Evolutionary conservation across 2,113 vertebrate genomes (phyloP), one percentile per base, ranked within the genome.

Genomic region (Ictalurus furcatus): DNA sequence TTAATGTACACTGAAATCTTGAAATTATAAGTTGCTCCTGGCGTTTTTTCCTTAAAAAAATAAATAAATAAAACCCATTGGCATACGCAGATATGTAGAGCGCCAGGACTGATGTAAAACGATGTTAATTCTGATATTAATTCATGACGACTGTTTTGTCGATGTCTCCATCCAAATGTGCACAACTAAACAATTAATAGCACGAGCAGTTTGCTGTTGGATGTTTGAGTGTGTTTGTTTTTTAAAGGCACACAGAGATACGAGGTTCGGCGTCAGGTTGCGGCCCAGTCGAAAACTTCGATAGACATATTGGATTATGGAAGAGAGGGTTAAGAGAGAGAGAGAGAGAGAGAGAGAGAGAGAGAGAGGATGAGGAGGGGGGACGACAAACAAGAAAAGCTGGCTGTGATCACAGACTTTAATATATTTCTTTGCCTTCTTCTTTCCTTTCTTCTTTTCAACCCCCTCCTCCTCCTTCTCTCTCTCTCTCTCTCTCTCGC

Each of bases 251-350:
- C 65, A 73, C 19, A 67, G 34, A 56, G n/a, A 74, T 58, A 76
- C 34, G 61, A 80, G 78, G 83, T 63, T 79, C 83, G 48, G 88
- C 65, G 76, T 52, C 85, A 76, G 88, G 76, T 85, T 63, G 86
- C 73, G 79, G 84, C 88, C 85, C 59, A 63, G 86, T 44, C 86
- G 40, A 88, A 89, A 96, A 97, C 97, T 97, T 96, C 94, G 96
- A 97, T 97, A 97, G 97, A 97, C 97, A 98, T 99, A 99, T 99
- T 99, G 98, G 97, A 99, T 99, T 99, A 99, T 96, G 96, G 96
- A 94, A 96, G 97, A 98, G 98, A 98, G 98, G 97, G 98, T 99
- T 99, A 98, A 44, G 44, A 44, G 44, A 44, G 44, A 44, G 44
- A 44, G 44, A 48, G 44, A 48, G 44, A 44, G 44, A 44, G 44